These are phyloP conservation scores for Labeo rohita DNA, from an alignment of 2,113 vertebrate genomes.

Conservation along the genomic window DNA sequence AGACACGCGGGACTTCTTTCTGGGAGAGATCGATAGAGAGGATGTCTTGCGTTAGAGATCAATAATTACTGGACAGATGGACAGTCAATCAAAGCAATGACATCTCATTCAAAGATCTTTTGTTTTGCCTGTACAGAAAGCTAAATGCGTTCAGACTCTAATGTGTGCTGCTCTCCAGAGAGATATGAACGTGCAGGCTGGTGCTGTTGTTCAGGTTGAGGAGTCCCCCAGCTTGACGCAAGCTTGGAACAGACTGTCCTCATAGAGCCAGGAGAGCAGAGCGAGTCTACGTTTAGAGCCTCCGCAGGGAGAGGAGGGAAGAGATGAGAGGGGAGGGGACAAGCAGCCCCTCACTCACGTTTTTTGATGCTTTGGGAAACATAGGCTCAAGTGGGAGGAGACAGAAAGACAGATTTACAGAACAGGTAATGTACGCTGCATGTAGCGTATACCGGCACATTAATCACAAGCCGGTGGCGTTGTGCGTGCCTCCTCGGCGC, in stretches of 20 bases:
- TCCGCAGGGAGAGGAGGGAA: slow-evolving; percentile 20
- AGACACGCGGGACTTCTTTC: slow-evolving; percentile 1
- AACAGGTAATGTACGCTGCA: background rate
- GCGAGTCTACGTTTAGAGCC: slow-evolving; percentile 13
- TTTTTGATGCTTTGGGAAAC: slow-evolving; percentile 24
- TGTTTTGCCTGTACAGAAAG: background rate
- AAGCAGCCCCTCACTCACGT: background rate
- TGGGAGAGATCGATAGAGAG: slow-evolving; percentile 9
- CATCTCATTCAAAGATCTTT: background rate
- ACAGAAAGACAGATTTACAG: slow-evolving; percentile 49
- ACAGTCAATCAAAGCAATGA: background rate
- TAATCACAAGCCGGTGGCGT: background rate
- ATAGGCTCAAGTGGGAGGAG: background rate
- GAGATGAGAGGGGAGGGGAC: background rate
- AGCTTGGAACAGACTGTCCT: slow-evolving; percentile 43
- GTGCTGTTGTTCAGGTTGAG: slow-evolving; percentile 24
- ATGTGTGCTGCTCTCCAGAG: slow-evolving; percentile 12
- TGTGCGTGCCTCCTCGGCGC: background rate
- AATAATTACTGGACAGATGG: slow-evolving; percentile 22
- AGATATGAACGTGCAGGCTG: background rate
- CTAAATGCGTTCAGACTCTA: background rate
- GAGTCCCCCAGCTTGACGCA: slow-evolving; percentile 34
- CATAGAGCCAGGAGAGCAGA: slow-evolving; percentile 34
- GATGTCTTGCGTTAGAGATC: slow-evolving; percentile 15
- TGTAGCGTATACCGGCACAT: background rate